phyloP scores from a whole-genome alignment of 2,888 invertebrate genomes.

The Ochlodes sylvanus region DNA sequence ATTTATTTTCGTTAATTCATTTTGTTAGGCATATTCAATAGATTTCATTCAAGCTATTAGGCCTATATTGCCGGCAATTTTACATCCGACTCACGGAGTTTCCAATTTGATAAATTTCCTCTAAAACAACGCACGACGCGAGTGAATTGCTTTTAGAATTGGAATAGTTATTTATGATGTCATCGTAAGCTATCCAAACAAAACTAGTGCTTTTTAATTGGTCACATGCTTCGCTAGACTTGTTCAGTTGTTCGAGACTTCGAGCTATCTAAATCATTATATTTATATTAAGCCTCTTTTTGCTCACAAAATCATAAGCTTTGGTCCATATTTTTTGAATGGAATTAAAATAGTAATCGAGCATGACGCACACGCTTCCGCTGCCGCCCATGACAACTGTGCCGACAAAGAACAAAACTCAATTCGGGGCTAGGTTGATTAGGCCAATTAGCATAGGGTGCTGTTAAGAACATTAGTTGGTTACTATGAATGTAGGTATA shows the following conservation, averaged over 20 bases:
- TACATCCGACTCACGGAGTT: conserved; percentile 6
- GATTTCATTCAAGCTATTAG: background rate
- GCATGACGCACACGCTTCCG: no score
- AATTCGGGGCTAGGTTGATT: no score
- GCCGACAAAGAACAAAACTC: no score
- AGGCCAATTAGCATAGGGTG: no score
- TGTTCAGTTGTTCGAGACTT: background rate
- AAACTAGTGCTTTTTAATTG: conserved; percentile 8
- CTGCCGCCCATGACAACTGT: no score
- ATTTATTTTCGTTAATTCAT: no score
- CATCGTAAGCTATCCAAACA: background rate
- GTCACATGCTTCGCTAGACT: background rate
- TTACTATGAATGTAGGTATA: no score
- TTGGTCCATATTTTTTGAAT: background rate
- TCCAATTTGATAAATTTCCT: conserved; percentile 15
- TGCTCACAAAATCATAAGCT: no score
- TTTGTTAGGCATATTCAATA: background rate
- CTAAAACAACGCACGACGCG: conserved; percentile 22
- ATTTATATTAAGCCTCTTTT: no score
- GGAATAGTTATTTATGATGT: conserved; percentile 16
- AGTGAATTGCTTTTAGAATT: conserved; percentile 24
- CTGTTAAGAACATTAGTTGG: no score
- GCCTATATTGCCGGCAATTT: conserved; percentile 15
- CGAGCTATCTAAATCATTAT: background rate
- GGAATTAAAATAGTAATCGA: background rate